Percentiles rank a stretch among this genome's conserved stretches.
phyloP scores from a whole-genome alignment of 2,888 invertebrate species.

The Hyalella azteca region DNA sequence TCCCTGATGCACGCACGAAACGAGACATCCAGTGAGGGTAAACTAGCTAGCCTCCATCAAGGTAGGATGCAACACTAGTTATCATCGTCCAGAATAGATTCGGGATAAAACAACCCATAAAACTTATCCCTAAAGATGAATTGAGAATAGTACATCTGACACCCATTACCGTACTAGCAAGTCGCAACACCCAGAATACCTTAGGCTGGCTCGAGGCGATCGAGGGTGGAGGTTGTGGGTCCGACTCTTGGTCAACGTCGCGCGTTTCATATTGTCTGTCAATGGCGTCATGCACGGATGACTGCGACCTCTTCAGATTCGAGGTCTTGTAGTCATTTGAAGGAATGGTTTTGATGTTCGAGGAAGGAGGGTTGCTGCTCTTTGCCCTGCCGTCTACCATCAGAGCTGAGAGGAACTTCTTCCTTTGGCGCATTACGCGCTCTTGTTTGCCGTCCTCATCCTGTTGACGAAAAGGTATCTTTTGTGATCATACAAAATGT shows the following conservation, averaged over 20 bases:
- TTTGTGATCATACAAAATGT: no score
- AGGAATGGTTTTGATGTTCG: background rate
- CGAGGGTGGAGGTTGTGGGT: constrained; percentile 2
- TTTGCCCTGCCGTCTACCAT: constrained; percentile 45
- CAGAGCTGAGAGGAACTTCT: constrained; percentile 52
- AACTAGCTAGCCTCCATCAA: no score
- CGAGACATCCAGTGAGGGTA: no score
- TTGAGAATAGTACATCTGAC: no score
- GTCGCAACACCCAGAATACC: background rate
- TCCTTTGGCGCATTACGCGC: constrained; percentile 50
- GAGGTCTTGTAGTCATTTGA: constrained; percentile 5
- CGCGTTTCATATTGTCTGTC: background rate
- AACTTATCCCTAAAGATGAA: no score
- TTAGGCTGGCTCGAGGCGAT: background rate
- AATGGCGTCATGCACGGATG: background rate
- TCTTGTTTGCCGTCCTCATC: constrained; percentile 49
- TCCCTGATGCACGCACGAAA: no score
- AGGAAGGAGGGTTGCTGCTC: constrained; percentile 2
- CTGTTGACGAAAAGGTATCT: background rate
- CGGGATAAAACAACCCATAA: no score
- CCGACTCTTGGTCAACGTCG: constrained; percentile 1
- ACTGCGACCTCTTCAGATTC: constrained; percentile 22
- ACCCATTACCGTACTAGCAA: no score
- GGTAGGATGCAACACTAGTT: no score
- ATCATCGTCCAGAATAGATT: no score